Evolutionary conservation across 2,113 vertebrate species (phyloP).

Genomic region (Rutilus rutilus): DNA sequence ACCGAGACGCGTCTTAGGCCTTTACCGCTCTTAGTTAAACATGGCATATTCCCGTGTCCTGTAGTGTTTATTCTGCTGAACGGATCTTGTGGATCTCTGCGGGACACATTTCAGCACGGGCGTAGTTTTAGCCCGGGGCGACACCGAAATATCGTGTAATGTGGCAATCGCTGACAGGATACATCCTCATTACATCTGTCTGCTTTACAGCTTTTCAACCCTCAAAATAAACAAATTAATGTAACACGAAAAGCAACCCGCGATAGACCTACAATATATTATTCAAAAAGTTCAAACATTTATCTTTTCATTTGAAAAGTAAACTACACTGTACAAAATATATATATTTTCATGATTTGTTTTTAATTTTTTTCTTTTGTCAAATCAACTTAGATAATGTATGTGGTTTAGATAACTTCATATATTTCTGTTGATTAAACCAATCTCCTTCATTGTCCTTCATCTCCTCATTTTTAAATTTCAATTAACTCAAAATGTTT

Average conservation of each 20-base stretch:
- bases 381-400: too few species aligned
- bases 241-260: slow-evolving; percentile 1
- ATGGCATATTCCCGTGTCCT: not conserved
- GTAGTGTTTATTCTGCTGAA: not conserved
- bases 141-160: slow-evolving; percentile 73
- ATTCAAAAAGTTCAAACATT: not conserved
- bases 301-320: not conserved
- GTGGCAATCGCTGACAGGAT: slow-evolving; percentile 72
- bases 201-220: slow-evolving; percentile 53
- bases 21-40: slow-evolving; percentile 17
- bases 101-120: slow-evolving; percentile 25
- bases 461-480: too few species aligned
- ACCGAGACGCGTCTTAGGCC: not conserved
- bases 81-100: slow-evolving; percentile 20
- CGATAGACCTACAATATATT: not conserved
- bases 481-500: too few species aligned
- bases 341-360: too few species aligned
- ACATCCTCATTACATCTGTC: slow-evolving; percentile 68
- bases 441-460: too few species aligned
- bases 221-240: slow-evolving; percentile 52
- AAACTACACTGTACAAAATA: not conserved
- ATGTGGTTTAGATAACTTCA: too few species aligned
- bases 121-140: slow-evolving; percentile 56
- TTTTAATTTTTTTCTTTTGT: too few species aligned
- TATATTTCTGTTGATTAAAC: too few species aligned